These are phyloP conservation scores for Leguminivora glycinivorella DNA, from an alignment of 1,140 invertebrate species.

Conservation along the genomic window DNA sequence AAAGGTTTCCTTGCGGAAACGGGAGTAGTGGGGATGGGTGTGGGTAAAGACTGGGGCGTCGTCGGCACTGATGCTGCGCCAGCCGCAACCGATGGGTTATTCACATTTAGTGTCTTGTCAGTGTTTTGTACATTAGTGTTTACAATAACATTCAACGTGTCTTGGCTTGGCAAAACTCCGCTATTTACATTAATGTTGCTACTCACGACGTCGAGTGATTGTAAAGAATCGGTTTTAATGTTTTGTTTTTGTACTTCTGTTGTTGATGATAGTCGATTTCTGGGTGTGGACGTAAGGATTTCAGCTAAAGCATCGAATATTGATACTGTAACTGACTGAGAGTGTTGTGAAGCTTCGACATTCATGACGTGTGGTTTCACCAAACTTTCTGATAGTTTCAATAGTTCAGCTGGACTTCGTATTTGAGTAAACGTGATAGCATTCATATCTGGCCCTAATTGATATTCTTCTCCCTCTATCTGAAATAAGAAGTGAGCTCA, in stretches of 20 bases:
- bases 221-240: constrained; percentile 58
- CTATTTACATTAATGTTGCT: constrained; percentile 73
- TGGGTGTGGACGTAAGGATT: constrained; percentile 76
- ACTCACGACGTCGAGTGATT: constrained; percentile 71
- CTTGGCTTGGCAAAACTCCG: constrained; percentile 57
- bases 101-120: constrained; percentile 71
- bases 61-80: constrained; percentile 63
- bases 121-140: constrained; percentile 77
- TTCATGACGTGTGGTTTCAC: constrained; percentile 73
- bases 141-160: constrained; percentile 65
- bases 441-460: constrained; percentile 75
- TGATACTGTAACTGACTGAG: constrained; percentile 78
- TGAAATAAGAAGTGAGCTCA: constrained; percentile 78
- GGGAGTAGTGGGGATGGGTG: constrained; percentile 61
- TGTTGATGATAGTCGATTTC: constrained; percentile 71
- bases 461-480: constrained; percentile 77
- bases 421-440: constrained; percentile 76
- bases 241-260: constrained; percentile 69
- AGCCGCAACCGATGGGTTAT: constrained; percentile 70
- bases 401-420: constrained; percentile 73
- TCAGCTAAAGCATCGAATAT: constrained; percentile 80
- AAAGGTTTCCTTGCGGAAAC: constrained; percentile 73
- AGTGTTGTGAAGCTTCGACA: constrained; percentile 78
- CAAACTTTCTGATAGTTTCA: constrained; percentile 74
- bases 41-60: constrained; percentile 37